These are phyloP conservation scores for Microplitis deprimator DNA, from an alignment of 2,888 invertebrate species.

Conservation along the genomic window DNA sequence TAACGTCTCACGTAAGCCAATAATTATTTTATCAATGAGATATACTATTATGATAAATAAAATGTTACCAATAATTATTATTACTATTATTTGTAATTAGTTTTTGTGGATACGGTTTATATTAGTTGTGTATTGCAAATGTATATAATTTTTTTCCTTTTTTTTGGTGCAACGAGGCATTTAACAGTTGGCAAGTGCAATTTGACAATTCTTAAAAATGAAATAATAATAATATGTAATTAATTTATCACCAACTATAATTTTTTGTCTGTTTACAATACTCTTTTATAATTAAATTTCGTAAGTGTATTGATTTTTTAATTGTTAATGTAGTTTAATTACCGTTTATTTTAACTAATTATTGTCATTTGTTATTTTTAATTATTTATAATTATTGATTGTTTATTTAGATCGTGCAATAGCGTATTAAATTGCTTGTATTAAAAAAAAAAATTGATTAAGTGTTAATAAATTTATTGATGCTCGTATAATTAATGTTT, in stretches of 20 bases:
- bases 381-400: constrained; percentile 6
- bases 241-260: not conserved
- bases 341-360: not conserved
- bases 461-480: not conserved
- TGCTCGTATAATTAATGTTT: not conserved
- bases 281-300: not conserved
- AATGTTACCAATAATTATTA: not conserved
- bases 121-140: not conserved
- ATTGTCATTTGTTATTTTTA: not conserved
- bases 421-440: constrained; percentile 41
- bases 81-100: not conserved
- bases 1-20: not conserved
- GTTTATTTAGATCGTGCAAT: constrained; percentile 52
- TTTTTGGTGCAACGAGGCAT: constrained; percentile 23
- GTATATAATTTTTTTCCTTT: not conserved
- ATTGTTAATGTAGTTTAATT: not conserved
- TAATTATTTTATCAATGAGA: not conserved
- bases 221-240: not conserved
- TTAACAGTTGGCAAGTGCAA: constrained; percentile 43
- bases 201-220: constrained; percentile 27
- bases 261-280: not conserved
- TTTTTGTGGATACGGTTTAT: not conserved
- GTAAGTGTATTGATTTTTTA: not conserved
- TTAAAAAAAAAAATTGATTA: not conserved
- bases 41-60: not conserved